These are phyloP conservation scores for Pristionchus entomophagus DNA, from an alignment of 2,888 invertebrate genomes.

Conservation along the genomic window DNA sequence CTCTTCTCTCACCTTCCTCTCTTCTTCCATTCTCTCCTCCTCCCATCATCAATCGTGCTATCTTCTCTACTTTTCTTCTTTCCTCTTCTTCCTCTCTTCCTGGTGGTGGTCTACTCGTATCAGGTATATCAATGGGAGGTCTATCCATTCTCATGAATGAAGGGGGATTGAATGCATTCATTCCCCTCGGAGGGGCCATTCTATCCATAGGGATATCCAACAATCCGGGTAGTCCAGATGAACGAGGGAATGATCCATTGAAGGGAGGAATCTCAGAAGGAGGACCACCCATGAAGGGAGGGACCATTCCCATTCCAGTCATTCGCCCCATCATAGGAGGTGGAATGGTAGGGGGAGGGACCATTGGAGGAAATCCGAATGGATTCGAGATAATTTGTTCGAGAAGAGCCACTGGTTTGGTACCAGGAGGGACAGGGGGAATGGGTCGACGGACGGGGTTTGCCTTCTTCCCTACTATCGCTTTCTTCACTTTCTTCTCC, in stretches of 20 bases:
- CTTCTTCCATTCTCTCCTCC: not conserved
- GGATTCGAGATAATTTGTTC: conserved; percentile 11
- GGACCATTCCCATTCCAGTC: not conserved
- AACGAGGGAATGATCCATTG: not conserved
- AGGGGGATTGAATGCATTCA: not conserved
- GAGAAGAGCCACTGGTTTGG: not conserved
- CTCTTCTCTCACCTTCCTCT: not conserved
- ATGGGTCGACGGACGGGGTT: not conserved
- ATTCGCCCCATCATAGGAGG: not conserved
- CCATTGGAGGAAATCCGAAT: not conserved
- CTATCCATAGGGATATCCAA: not conserved
- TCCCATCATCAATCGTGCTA: conserved; percentile 8
- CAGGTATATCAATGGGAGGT: not conserved
- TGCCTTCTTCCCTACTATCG: not conserved
- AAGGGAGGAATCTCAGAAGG: not conserved
- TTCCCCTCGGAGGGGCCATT: not conserved
- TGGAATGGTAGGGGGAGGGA: not conserved
- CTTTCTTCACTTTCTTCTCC: not conserved
- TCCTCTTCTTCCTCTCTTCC: not conserved
- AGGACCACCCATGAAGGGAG: conserved; percentile 1
- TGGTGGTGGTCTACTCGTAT: not conserved
- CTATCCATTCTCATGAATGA: not conserved
- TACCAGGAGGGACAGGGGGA: not conserved
- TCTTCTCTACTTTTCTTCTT: conserved; percentile 17
- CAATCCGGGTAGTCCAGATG: not conserved